These are phyloP conservation scores for Drosophila seguyi DNA, from an alignment of 1,140 invertebrate species.

Conservation along the genomic window DNA sequence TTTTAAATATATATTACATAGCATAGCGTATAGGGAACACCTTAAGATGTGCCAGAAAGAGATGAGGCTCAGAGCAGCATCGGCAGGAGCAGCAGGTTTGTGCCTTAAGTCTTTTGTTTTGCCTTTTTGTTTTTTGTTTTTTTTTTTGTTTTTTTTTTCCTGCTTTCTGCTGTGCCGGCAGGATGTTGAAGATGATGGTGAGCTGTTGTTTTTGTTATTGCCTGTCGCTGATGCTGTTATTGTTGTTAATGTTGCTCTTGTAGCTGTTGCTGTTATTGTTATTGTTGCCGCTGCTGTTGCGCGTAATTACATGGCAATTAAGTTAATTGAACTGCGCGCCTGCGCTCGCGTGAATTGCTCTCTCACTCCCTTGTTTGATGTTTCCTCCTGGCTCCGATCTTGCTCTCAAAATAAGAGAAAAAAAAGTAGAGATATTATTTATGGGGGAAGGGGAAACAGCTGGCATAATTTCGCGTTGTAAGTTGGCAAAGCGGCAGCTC, in stretches of 20 bases:
- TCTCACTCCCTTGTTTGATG: slow-evolving; percentile 10
- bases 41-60: not conserved
- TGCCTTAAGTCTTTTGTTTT: slow-evolving; percentile 80
- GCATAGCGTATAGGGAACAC: not conserved
- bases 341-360: slow-evolving; percentile 71
- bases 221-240: slow-evolving; percentile 23
- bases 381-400: not conserved
- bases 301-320: slow-evolving; percentile 85
- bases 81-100: slow-evolving; percentile 63
- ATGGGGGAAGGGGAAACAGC: not conserved
- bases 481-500: slow-evolving; percentile 44
- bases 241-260: slow-evolving; percentile 5
- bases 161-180: slow-evolving; percentile 30
- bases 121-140: slow-evolving; percentile 12
- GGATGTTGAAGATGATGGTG: slow-evolving; percentile 58
- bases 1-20: not conserved
- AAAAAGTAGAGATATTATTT: not conserved
- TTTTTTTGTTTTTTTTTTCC: not conserved
- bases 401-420: not conserved
- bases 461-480: slow-evolving; percentile 44
- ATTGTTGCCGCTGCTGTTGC: slow-evolving; percentile 37
- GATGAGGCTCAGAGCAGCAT: slow-evolving; percentile 11
- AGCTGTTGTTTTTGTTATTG: slow-evolving; percentile 43
- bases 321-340: slow-evolving; percentile 84
- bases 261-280: slow-evolving; percentile 13